Evolutionary conservation across 2,113 vertebrate genomes (phyloP), one percentile per base, ranked within the genome.

Genomic region (Panthera uncia): DNA sequence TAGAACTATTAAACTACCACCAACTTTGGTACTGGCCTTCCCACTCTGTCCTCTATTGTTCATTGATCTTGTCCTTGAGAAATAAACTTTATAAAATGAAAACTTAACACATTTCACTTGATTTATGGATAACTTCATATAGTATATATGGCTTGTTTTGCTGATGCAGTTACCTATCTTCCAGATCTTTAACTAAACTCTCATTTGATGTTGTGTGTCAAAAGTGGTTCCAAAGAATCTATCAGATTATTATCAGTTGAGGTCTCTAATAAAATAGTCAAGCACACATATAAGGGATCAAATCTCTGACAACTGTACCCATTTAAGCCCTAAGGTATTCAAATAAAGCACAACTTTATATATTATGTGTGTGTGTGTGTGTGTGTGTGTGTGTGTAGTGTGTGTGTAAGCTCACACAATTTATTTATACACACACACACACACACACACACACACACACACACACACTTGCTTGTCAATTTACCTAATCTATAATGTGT

Each of bases 341-440:
- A 95, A 73, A 73, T 83, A 81, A 95, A 96, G 18, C 23, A 84
- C n/a, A 88, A 78, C n/a, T 95, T 71, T 94, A n/a, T 6, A 61
- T 23, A 61, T 45, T 9, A 9, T 9, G 1, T 45, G 8, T 45
- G 8, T 45, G 45, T 45, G 45, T 45, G 45, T 45, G 8, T 45
- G 8, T 45, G 45, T 45, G 45, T 45, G 45, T 45, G 41, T 45
- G 41, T 45, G 41, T 41, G 41, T 41, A 38, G 41, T 41, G 45
- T 45, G 45, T 45, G 45, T 45, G 45, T 45, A 45, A 45, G 45
- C 45, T 45, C 45, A 45, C 45, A 61, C 18, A 55, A 52, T 52
- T 52, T 52, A 45, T 52, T 15, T 57, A 19, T 57, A 19, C 19
- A 18, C 23, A 3, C 3, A 61, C 8, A 61, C 8, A 57, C 57